Conservation (phyloP, 30 jellyfish, hydroid and myxozoan genomes). For the Aurelia sp. region DNA sequence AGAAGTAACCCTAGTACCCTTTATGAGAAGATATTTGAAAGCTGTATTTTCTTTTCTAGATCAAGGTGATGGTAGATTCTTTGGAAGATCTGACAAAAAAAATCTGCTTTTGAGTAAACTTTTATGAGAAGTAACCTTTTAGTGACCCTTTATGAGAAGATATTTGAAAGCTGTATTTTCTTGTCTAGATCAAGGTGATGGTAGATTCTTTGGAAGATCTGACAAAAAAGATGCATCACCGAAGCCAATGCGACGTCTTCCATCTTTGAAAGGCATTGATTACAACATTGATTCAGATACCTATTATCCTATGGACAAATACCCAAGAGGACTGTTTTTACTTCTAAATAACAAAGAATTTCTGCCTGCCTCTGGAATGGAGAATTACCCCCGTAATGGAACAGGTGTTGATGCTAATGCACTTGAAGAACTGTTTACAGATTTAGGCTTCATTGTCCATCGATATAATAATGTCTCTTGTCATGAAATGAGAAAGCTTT, state of each 20-base stretch:
- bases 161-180: too few relatives aligned
- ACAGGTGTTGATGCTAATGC: conserved; percentile 96
- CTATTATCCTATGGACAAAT: conserved; percentile 79
- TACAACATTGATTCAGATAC: conserved; percentile 62
- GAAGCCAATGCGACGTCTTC: conserved; percentile 30
- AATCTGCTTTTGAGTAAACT: too few relatives aligned
- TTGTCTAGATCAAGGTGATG: conserved; percentile 66
- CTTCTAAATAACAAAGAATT: conserved; percentile 84
- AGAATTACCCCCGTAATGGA: conserved; percentile 90
- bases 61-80: conserved; percentile 67
- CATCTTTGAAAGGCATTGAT: conserved; percentile 43
- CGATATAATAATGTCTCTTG: conserved; percentile 69
- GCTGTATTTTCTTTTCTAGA: conserved; percentile 1
- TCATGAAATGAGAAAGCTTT: conserved; percentile 79
- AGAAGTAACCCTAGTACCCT: too few relatives aligned
- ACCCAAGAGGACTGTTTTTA: conserved; percentile 87
- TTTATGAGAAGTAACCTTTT: too few relatives aligned
- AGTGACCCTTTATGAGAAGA: too few relatives aligned
- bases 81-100: conserved; percentile 51
- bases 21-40: too few relatives aligned
- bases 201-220: conserved; percentile 44
- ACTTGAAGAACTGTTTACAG: conserved; percentile 75
- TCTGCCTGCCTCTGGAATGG: conserved; percentile 96
- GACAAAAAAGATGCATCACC: conserved; percentile 55
- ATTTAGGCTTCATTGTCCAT: conserved; percentile 83